Percentiles rank a stretch among this genome's conserved stretches.
Evolutionary conservation across 2,797 vertebrate genomes (phyloP).

Genomic region (Dromococcyx pavoninus): DNA sequence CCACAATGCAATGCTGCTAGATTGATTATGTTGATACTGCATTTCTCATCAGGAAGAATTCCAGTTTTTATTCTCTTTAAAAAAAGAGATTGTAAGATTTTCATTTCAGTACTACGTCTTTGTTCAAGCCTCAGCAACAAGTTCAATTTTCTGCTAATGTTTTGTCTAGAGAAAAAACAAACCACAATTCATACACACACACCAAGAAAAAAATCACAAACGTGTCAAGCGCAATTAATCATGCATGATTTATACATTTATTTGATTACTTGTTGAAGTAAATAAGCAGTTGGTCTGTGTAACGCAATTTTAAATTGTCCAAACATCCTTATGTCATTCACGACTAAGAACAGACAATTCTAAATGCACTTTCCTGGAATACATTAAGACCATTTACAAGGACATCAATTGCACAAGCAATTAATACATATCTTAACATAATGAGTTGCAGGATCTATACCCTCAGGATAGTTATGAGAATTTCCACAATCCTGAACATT

Average conservation of each 20-base stretch:
- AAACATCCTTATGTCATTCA: constrained; percentile 61
- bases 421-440: constrained; percentile 36
- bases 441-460: constrained; percentile 13
- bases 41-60: constrained; percentile 77
- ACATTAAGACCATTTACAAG: constrained; percentile 24
- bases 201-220: background rate
- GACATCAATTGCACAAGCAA: constrained; percentile 8
- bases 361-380: constrained; percentile 32
- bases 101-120: constrained; percentile 64
- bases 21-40: constrained; percentile 78
- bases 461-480: constrained; percentile 1
- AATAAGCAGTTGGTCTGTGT: constrained; percentile 53
- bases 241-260: constrained; percentile 36
- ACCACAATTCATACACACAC: constrained; percentile 32
- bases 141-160: constrained; percentile 58
- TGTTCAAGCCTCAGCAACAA: constrained; percentile 69
- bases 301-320: constrained; percentile 44
- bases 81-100: constrained; percentile 59
- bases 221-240: constrained; percentile 55
- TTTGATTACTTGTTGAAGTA: constrained; percentile 63
- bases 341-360: constrained; percentile 44
- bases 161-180: constrained; percentile 63
- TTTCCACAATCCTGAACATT: background rate
- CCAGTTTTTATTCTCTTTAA: constrained; percentile 62
- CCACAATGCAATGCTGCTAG: constrained; percentile 67